Evolutionary conservation across 1,140 invertebrate genomes (phyloP).

Genomic region (Leptinotarsa defecta): DNA sequence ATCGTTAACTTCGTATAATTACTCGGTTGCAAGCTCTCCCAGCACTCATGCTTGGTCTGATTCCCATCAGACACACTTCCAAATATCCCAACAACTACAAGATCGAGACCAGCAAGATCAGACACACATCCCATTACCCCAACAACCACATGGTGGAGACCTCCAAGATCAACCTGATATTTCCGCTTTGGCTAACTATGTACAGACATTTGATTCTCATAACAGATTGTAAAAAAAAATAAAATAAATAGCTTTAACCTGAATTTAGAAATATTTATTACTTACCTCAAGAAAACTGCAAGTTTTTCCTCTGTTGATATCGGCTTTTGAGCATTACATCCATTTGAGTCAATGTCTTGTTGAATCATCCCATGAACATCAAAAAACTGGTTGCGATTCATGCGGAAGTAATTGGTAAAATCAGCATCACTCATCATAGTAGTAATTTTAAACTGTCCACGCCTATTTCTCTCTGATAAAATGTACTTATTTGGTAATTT

Average conservation of each 20-base stretch:
- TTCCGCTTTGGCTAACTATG: slow-evolving; percentile 17
- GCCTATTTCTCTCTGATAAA: slow-evolving; percentile 22
- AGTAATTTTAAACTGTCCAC: slow-evolving; percentile 24
- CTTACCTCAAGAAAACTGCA: too few species aligned
- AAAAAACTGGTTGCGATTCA: too few species aligned
- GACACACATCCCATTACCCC: too few species aligned
- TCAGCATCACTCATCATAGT: slow-evolving; percentile 28
- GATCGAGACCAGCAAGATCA: background rate
- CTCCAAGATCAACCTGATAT: slow-evolving; percentile 18
- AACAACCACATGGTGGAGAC: too few species aligned
- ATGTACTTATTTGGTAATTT: slow-evolving; percentile 26
- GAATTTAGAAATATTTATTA: slow-evolving; percentile 8
- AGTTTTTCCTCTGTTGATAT: too few species aligned
- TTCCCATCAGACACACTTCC: too few species aligned
- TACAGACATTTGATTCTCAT: slow-evolving; percentile 14
- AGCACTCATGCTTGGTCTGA: too few species aligned
- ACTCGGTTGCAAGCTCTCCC: too few species aligned
- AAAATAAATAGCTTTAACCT: slow-evolving; percentile 7
- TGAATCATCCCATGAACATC: too few species aligned
- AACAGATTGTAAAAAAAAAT: slow-evolving; percentile 17
- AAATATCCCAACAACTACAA: slow-evolving; percentile 2
- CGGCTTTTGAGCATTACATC: too few species aligned
- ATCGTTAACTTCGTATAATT: too few species aligned
- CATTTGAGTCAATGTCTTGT: too few species aligned
- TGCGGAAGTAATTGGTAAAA: slow-evolving; percentile 24